Evolutionary conservation across 1,140 invertebrate genomes (phyloP).

Genomic region (Drosophila ogumai): DNA sequence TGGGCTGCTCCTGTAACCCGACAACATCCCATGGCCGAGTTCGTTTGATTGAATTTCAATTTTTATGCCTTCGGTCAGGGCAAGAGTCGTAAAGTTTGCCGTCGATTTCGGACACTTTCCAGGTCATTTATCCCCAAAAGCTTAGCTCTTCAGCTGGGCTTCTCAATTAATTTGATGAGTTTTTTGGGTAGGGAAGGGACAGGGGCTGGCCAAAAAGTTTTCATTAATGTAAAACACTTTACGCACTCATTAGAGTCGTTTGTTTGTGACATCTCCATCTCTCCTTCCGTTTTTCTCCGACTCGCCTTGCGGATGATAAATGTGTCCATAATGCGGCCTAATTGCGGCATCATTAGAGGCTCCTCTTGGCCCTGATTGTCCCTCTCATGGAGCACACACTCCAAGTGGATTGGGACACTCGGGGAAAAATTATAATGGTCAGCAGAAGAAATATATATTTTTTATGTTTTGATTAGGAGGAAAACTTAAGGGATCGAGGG

Average conservation of each 20-base stretch:
- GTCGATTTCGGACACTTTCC: conserved; percentile 38
- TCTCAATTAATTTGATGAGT: conserved; percentile 45
- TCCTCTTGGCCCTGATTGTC: conserved; percentile 50
- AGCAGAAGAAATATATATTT: no score
- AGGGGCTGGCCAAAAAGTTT: conserved; percentile 33
- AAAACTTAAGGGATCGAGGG: not conserved
- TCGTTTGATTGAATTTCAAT: conserved; percentile 55
- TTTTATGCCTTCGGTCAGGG: conserved; percentile 32
- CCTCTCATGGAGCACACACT: conserved; percentile 12
- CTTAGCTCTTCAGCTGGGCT: conserved; percentile 26
- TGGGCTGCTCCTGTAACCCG: conserved; percentile 17
- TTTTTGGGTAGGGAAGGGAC: not conserved
- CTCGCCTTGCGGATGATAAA: conserved; percentile 57
- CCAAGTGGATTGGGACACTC: conserved; percentile 33
- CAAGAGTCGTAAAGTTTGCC: conserved; percentile 46
- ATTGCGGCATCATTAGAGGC: conserved; percentile 69
- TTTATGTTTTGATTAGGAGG: not conserved
- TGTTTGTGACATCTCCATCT: conserved; percentile 50
- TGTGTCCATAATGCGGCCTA: conserved; percentile 74
- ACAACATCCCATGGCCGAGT: conserved; percentile 14
- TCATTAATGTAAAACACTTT: conserved; percentile 57
- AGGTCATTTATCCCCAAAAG: conserved; percentile 41
- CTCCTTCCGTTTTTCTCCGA: conserved; percentile 6
- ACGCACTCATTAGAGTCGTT: conserved; percentile 51
- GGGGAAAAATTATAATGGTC: not conserved